Base-by-base conservation (phyloP, 2,888 invertebrate species). In the Notodonta ziczac region DNA sequence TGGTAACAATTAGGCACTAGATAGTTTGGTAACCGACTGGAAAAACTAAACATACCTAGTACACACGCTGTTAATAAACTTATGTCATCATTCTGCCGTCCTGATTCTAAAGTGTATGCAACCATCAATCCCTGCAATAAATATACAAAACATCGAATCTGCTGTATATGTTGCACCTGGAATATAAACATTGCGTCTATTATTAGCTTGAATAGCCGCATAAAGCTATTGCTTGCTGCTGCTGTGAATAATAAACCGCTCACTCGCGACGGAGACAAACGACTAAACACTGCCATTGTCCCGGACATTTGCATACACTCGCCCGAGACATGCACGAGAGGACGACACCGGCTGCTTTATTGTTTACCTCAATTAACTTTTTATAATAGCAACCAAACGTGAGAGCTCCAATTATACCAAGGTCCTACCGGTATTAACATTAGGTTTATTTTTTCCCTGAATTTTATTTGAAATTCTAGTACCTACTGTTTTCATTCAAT, bases 261-360 rank as follows among this genome's bases (percentile, higher is more conserved):
- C 46, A 46, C 10, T 46, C 46, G 46, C n/a, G n/a, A 46, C 46
- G 46, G 46, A 46, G 46, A 46, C 46, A 46, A 46, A n/a, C 46
- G 13, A 46, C 46, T 46, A n/a, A 46, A 46, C 46, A 46, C 46
- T 9, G 13, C 46, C 10, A 5, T n/a, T 46, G 46, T 46, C 46
- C 46, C n/a, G 46, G 46, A 13, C n/a, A 46, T n/a, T 46, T 46
- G n/a, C 46, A 46, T 46, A 13, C 5, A 46, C 46, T 46, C n/a
- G 46, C 46, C n/a, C 2, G 46, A n/a, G 46, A 4, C 46, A n/a
- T n/a, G 13, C 13, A 5, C n/a, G n/a, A 46, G 5, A 46, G 46
- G 0, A n/a, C n/a, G 6, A 46, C 7, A 0, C 44, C 46, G 46
- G 46, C n/a, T 46, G 5, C n/a, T n/a, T n/a, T 46, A 46, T n/a